phyloP scores from a whole-genome alignment of 2,888 invertebrate species.

The Thera obeliscata region DNA sequence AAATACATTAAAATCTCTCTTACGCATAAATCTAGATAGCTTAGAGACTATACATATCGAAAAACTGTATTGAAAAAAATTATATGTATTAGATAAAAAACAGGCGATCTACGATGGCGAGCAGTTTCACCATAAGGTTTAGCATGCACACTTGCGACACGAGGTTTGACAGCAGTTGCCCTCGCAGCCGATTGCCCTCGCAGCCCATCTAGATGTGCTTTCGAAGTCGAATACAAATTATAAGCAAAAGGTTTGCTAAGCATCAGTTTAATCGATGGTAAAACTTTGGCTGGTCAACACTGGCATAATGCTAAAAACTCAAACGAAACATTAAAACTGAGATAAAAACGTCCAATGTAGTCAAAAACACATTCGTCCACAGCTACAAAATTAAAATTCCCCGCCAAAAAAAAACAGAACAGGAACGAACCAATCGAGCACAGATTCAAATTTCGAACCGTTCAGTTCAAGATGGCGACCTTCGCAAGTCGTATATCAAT shows the following conservation, averaged over 20 bases:
- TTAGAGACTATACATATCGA: no score
- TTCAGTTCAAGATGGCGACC: constrained; percentile 81
- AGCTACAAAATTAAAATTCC: constrained; percentile 33
- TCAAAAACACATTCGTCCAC: constrained; percentile 34
- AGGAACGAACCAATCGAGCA: constrained; percentile 67
- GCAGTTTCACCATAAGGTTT: no score
- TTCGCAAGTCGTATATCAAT: constrained; percentile 81
- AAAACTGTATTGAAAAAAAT: no score
- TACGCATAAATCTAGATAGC: no score
- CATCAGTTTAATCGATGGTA: not conserved
- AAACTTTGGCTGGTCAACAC: not conserved
- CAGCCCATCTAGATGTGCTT: no score
- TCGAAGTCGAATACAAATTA: no score
- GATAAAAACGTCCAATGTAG: constrained; percentile 30
- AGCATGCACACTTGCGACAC: no score
- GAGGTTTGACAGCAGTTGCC: no score
- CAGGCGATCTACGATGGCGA: no score
- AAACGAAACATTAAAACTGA: constrained; percentile 30
- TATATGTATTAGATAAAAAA: no score
- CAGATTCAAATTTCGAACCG: constrained; percentile 80
- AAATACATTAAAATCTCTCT: no score
- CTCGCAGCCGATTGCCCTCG: no score
- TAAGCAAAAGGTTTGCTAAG: not conserved
- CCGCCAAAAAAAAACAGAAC: constrained; percentile 39
- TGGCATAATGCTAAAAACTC: constrained; percentile 4